Evolutionary conservation across 1,140 invertebrate species (phyloP).

Genomic region (Brachionus rotundiformis): DNA sequence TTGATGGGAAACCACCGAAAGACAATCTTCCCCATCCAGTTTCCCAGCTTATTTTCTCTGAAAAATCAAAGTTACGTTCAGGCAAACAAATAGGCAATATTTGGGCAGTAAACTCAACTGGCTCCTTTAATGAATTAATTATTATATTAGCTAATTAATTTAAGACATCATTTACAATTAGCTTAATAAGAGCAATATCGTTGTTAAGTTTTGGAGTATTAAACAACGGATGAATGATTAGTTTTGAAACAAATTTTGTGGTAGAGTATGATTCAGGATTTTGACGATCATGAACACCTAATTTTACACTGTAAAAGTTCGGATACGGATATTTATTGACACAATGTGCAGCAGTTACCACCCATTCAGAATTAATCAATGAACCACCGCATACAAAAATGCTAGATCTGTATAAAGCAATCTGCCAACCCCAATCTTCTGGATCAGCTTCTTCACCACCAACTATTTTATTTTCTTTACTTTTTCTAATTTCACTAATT

Average conservation of each 20-base stretch:
- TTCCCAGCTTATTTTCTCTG: background rate
- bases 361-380: constrained; percentile 68
- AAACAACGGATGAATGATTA: background rate
- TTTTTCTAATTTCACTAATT: background rate
- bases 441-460: background rate
- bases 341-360: constrained; percentile 73
- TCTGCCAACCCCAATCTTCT: constrained; percentile 25
- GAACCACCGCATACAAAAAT: constrained; percentile 62
- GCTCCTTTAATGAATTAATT: background rate
- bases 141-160: background rate
- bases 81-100: constrained; percentile 11
- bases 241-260: background rate
- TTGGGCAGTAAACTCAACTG: background rate
- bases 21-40: background rate
- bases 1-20: background rate
- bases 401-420: background rate
- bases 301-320: background rate
- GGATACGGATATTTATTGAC: background rate
- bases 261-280: background rate
- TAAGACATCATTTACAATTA: background rate
- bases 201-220: background rate
- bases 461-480: background rate
- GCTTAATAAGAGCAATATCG: constrained; percentile 31
- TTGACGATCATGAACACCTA: background rate
- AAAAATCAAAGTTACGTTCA: background rate